Conservation (phyloP, 2,888 invertebrate genomes). For the Spatulosminthurus flaviceps region DNA sequence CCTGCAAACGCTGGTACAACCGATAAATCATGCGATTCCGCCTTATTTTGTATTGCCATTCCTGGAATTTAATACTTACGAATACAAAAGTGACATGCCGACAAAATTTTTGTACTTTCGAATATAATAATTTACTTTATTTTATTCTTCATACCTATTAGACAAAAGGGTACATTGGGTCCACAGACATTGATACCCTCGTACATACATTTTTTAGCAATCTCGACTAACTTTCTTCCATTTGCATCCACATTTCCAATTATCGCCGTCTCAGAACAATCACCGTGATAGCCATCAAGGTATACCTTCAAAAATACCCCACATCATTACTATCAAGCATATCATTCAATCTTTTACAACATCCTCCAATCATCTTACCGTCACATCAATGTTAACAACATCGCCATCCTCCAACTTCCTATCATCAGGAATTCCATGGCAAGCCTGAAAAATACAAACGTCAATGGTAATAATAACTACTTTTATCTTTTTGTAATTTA, state of each 20-base stretch:
- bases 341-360: not conserved
- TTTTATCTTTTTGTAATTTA: too few relatives aligned
- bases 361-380: constrained; percentile 70
- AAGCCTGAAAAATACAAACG: constrained; percentile 65
- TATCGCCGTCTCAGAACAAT: constrained; percentile 86
- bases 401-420: constrained; percentile 84
- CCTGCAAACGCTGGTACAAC: constrained; percentile 85
- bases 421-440: constrained; percentile 92
- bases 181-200: constrained; percentile 71
- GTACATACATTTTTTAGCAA: constrained; percentile 77
- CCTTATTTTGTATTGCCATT: constrained; percentile 73
- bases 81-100: too few relatives aligned
- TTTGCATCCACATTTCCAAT: constrained; percentile 84
- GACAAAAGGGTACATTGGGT: constrained; percentile 69
- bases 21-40: constrained; percentile 72
- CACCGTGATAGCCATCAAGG: constrained; percentile 87
- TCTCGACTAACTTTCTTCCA: constrained; percentile 75
- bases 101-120: too few relatives aligned
- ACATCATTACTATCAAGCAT: not conserved
- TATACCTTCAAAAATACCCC: constrained; percentile 71
- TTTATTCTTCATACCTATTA: constrained; percentile 67
- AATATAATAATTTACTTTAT: too few relatives aligned
- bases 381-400: constrained; percentile 89
- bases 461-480: too few relatives aligned
- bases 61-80: constrained; percentile 68